A percentile compares a stretch with the other conserved stretches of the same genome.
Conservation (phyloP, 2,113 vertebrate species). For the Haliaeetus leucogaster region DNA sequence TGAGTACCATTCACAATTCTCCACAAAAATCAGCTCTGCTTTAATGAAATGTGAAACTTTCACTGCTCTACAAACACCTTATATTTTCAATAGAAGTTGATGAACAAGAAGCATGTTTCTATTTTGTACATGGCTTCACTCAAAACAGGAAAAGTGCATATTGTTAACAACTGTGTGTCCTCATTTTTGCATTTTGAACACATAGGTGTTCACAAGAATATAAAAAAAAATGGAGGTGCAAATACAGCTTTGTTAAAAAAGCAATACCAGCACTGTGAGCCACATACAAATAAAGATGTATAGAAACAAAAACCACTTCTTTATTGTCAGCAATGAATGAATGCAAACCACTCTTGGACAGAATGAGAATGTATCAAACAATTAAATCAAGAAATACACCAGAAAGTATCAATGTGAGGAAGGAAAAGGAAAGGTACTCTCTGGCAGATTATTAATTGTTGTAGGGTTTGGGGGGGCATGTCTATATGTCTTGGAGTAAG, state of each 20-base stretch:
- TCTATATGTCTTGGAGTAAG: background rate
- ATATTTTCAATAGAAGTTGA: background rate
- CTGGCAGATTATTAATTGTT: background rate
- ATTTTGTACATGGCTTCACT: background rate
- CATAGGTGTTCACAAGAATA: background rate
- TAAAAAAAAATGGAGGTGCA: background rate
- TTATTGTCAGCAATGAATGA: background rate
- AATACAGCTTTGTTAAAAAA: background rate
- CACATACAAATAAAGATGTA: background rate
- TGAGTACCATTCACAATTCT: background rate
- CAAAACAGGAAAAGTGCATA: background rate
- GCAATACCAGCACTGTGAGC: background rate
- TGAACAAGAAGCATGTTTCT: background rate
- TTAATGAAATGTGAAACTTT: constrained; percentile 44
- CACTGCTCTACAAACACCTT: constrained; percentile 11
- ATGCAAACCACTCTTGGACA: background rate
- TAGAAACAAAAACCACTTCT: background rate
- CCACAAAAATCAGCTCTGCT: constrained; percentile 17
- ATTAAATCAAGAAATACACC: background rate
- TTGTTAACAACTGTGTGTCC: background rate
- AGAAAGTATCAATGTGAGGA: background rate
- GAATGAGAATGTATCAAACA: background rate
- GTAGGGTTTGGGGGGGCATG: accelerated
- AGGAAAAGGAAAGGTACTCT: background rate
- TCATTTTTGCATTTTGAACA: background rate